Base-by-base conservation (phyloP, 2,888 invertebrate genomes). In the Neoascia interrupta region DNA sequence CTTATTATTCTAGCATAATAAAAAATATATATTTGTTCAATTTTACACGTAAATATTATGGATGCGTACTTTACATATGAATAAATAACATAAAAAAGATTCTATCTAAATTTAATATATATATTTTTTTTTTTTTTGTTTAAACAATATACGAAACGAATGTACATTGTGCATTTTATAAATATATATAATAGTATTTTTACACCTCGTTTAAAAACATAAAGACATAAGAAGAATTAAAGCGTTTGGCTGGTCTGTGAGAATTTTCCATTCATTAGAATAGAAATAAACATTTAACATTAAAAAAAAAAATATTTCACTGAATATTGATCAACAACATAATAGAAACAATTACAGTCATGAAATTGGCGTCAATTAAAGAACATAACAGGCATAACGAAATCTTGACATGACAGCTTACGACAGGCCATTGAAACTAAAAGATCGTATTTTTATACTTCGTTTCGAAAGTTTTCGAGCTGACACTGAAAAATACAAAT, bases 1-100 rank as follows among this genome's bases (percentile, higher is more conserved):
- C 56, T 68, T 58, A 58, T 21, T 31, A 13, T 39, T 68, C 28
- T 31, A 58, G 5, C 41, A 58, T 47, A 68, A 41, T 68, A 58
- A 41, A 68, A 58, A 68, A 72, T 39, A 74, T 41, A 73, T 31
- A 53, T 60, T 58, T 45, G 34, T 61, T 49, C 34, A 34, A 47
- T 49, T 61, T 61, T 19, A 61, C 47, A 61, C 39, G 49, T 61
- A 61, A 61, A 61, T 61, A 37, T 61, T n/a, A n/a, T n/a, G n/a
- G n/a, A n/a, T n/a, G n/a, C n/a, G n/a, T n/a, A n/a, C n/a, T n/a
- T n/a, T n/a, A n/a, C n/a, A n/a, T 72, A 76, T 54, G 60, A 72
- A 76, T 76, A 76, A 76, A 76, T 76, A 76, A 76, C 76, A 72
- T 76, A 58, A 45, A 64, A 58, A 72, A 63, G 49, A 72, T 23